Base-by-base conservation (phyloP, 1,140 invertebrate genomes). In the Platyscapa corneri region DNA sequence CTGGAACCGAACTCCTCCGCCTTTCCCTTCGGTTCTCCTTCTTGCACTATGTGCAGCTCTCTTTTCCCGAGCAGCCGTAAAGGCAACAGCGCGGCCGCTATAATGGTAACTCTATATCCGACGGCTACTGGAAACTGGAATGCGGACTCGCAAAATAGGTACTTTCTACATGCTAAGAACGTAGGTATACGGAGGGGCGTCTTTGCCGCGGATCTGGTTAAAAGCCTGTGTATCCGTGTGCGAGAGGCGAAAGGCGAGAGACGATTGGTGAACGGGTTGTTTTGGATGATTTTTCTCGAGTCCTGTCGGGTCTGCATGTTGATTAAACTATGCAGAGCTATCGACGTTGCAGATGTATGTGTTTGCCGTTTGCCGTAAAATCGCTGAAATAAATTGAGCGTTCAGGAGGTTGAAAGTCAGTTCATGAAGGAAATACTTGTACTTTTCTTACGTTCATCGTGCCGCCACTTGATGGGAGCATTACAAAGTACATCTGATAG, bases 1-100 rank as follows among this genome's bases (percentile, higher is more conserved):
- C 80, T 84, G 86, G 46, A 70, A 5, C 6, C 42, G 86, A 77
- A 82, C 88, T 88, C 87, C 83, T 80, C 81, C 49, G n/a, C n/a
- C 88, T 89, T 87, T 83, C 76, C 82, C 78, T 14, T 53, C 64
- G 18, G 1, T 37, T 32, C 81, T 67, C 18, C 32, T 30, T 74
- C 37, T 74, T 18, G 1, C 32, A 37, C 67, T 70, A 5, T 37
- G 3, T 34, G 0, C 10, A 3, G 8, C 16, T 70, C 6, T 42
- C 34, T 74, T 6, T 74, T 27, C 70, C 20, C 46, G 0, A 18
- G 37, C 30, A 27, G 39, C 46, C 46, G 8, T n/a, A 30, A n/a
- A 76, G 70, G 49, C 64, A 64, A 8, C 39, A 49, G 49, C 42
- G 60, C 64, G 56, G 65, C 18, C 49, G 56, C 56, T 81, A 72